Percentiles rank a stretch among this genome's conserved stretches.
Evolutionary conservation across 92 coral and sea anemone genomes (phyloP).

Genomic region (Bergia sp.): DNA sequence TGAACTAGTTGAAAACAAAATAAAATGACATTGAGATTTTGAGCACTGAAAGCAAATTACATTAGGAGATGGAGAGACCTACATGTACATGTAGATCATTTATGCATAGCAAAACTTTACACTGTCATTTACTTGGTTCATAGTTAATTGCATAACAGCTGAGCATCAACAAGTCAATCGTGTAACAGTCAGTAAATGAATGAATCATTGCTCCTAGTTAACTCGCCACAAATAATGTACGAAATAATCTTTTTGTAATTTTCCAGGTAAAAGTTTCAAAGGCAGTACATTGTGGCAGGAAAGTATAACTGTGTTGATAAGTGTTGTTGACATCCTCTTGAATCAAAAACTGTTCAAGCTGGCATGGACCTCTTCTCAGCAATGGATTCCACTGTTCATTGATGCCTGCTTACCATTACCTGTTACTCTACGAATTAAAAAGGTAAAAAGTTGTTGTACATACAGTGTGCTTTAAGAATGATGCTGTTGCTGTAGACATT

Average conservation of each 20-base stretch:
- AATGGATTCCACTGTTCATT: conserved; percentile 29
- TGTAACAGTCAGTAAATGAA: not conserved
- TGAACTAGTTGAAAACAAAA: too few species aligned
- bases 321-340: conserved; percentile 23
- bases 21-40: not conserved
- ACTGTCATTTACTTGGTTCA: not conserved
- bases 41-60: not conserved
- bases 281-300: conserved; percentile 36
- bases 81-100: not conserved
- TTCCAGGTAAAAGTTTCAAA: conserved; percentile 29
- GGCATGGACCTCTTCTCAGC: not conserved
- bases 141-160: not conserved
- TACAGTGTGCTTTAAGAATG: not conserved
- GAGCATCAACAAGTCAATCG: not conserved
- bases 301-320: conserved; percentile 20
- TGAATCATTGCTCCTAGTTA: too few species aligned
- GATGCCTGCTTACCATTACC: conserved; percentile 44
- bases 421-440: conserved; percentile 1
- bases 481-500: not conserved
- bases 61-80: not conserved
- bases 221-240: not conserved
- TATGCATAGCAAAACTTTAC: not conserved
- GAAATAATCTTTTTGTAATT: not conserved
- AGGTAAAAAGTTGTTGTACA: not conserved
- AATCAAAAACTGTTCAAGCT: conserved; percentile 21